Evolutionary conservation across 1,140 invertebrate genomes (phyloP).

Genomic region (Drosophila murphyi): DNA sequence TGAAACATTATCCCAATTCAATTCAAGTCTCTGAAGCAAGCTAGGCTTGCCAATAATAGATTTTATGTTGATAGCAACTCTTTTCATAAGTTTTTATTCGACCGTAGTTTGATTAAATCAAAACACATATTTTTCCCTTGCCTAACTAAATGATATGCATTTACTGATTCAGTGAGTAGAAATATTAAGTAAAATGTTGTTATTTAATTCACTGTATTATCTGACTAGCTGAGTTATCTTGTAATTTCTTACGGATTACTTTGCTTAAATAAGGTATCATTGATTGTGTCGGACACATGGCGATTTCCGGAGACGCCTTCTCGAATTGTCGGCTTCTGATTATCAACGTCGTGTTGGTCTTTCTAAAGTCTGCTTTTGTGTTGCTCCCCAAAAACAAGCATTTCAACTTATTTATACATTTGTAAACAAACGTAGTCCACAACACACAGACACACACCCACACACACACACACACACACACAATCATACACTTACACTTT

Average conservation of each 20-base stretch:
- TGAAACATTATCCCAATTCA: background rate
- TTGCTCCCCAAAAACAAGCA: slow-evolving; percentile 24
- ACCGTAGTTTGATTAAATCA: no score
- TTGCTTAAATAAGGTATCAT: slow-evolving; percentile 1
- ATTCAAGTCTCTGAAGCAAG: no score
- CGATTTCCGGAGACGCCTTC: slow-evolving; percentile 14
- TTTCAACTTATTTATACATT: slow-evolving; percentile 63
- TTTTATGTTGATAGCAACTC: no score
- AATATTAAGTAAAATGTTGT: no score
- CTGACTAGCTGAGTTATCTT: background rate
- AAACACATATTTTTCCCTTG: background rate
- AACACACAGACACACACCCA: slow-evolving; percentile 4
- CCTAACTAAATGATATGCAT: background rate
- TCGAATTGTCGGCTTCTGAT: slow-evolving; percentile 46
- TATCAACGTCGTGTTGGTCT: slow-evolving; percentile 34
- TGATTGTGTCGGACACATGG: slow-evolving; percentile 14
- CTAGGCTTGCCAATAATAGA: no score
- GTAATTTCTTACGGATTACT: background rate
- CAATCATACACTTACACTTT: background rate
- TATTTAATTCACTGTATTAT: slow-evolving; percentile 1
- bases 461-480: slow-evolving; percentile 3
- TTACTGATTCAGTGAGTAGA: no score
- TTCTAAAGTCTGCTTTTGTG: slow-evolving; percentile 26
- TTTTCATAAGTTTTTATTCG: no score
- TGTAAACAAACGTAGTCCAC: slow-evolving; percentile 46